Evolutionary conservation across 1,140 invertebrate genomes (phyloP).

Genomic region (Lucilia cuprina): DNA sequence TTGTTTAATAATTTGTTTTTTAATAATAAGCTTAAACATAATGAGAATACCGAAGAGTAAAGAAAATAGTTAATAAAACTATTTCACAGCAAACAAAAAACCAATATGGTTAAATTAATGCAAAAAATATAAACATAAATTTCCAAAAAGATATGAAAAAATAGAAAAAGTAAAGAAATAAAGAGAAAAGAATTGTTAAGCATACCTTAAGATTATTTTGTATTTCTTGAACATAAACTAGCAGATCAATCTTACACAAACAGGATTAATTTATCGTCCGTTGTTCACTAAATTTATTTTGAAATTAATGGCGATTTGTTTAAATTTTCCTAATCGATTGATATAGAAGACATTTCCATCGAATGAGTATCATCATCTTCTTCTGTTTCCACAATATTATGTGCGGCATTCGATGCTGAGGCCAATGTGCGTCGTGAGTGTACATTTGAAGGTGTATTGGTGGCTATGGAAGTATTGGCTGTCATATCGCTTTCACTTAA

Average conservation of each 20-base stretch:
- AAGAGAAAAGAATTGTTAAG: not conserved
- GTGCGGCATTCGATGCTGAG: not conserved
- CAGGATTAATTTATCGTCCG: not conserved
- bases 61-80: too few species aligned
- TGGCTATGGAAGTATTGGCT: not conserved
- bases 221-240: not conserved
- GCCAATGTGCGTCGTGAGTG: not conserved
- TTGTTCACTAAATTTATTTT: too few species aligned
- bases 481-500: conserved; percentile 20
- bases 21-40: too few species aligned
- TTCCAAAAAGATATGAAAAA: not conserved
- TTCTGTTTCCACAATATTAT: conserved; percentile 38
- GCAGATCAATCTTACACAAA: not conserved
- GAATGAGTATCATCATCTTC: conserved; percentile 49
- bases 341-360: conserved; percentile 57
- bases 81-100: not conserved
- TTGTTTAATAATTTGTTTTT: too few species aligned
- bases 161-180: not conserved
- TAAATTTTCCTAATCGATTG: conserved; percentile 46
- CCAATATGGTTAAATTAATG: conserved; percentile 1
- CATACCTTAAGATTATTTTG: not conserved
- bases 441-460: conserved; percentile 24
- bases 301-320: too few species aligned
- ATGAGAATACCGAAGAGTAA: too few species aligned
- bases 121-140: too few species aligned